Conservation (phyloP, 2,888 invertebrate genomes). For the Invenusta paracnida region DNA sequence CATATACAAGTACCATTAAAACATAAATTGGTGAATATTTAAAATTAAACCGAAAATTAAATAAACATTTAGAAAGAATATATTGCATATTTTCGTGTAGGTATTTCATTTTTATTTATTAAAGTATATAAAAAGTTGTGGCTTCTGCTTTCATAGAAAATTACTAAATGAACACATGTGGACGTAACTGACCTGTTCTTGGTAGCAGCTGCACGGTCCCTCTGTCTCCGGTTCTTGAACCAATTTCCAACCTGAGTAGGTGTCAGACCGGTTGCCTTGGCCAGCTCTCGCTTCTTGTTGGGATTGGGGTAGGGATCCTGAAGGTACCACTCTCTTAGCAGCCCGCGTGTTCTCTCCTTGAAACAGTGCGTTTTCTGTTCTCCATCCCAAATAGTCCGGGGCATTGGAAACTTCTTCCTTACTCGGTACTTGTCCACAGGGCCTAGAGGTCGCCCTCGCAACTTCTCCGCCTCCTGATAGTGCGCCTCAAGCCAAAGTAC, state of each 20-base stretch:
- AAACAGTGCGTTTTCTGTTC: constrained; percentile 93
- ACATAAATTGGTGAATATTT: background rate
- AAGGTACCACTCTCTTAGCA: constrained; percentile 93
- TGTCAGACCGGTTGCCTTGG: constrained; percentile 81
- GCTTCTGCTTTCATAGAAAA: too few relatives aligned
- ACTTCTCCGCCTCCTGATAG: constrained; percentile 84
- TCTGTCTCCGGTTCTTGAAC: constrained; percentile 82
- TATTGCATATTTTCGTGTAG: too few relatives aligned
- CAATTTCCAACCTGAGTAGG: constrained; percentile 89
- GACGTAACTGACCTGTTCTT: constrained; percentile 99
- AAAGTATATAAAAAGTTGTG: too few relatives aligned
- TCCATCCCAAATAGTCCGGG: constrained; percentile 87
- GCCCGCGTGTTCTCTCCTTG: constrained; percentile 83
- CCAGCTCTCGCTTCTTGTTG: constrained; percentile 82
- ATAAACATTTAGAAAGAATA: too few relatives aligned
- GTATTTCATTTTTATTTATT: too few relatives aligned
- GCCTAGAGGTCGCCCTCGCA: constrained; percentile 80
- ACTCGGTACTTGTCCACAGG: constrained; percentile 89
- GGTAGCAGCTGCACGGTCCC: constrained; percentile 83
- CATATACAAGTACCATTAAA: background rate
- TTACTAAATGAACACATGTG: too few relatives aligned
- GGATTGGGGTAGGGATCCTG: constrained; percentile 94
- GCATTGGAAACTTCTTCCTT: constrained; percentile 84
- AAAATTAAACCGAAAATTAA: too few relatives aligned
- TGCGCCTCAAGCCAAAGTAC: constrained; percentile 91